Conservation (phyloP, 2,888 invertebrate species). For the Brachyopa scutellaris region DNA sequence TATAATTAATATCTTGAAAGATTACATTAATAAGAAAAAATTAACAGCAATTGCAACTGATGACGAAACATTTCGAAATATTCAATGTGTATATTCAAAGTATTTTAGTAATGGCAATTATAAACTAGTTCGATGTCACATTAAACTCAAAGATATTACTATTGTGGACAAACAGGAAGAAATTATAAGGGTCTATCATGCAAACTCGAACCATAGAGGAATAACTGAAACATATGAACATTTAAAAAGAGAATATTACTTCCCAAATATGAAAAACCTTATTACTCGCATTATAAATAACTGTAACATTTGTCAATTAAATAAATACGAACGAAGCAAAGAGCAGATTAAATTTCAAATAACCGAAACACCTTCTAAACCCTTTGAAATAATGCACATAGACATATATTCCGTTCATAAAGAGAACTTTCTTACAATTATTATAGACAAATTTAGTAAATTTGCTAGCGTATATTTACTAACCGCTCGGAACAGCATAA, state of each 20-base stretch:
- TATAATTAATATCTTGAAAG: slow-evolving; percentile 57
- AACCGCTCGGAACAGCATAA: slow-evolving; percentile 49
- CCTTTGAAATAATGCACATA: slow-evolving; percentile 40
- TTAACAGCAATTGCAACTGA: slow-evolving; percentile 63
- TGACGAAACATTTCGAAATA: slow-evolving; percentile 65
- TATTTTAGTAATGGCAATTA: slow-evolving; percentile 12
- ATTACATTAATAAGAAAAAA: slow-evolving; percentile 61
- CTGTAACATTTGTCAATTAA: slow-evolving; percentile 43
- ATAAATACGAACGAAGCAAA: slow-evolving; percentile 65
- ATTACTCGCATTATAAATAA: slow-evolving; percentile 35
- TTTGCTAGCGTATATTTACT: slow-evolving; percentile 45
- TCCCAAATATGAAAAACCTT: slow-evolving; percentile 46
- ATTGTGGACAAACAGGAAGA: slow-evolving; percentile 14
- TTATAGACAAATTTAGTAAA: slow-evolving; percentile 41
- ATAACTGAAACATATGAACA: slow-evolving; percentile 39
- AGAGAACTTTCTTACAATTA: slow-evolving; percentile 25
- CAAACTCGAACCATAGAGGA: no score
- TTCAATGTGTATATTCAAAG: slow-evolving; percentile 62
- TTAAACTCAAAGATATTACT: slow-evolving; percentile 11
- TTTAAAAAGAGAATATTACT: slow-evolving; percentile 41
- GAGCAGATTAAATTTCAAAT: slow-evolving; percentile 23
- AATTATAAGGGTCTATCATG: slow-evolving; percentile 9
- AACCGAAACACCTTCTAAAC: slow-evolving; percentile 49
- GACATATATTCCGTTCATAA: slow-evolving; percentile 28
- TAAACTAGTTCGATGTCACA: slow-evolving; percentile 19